phyloP scores from a whole-genome alignment of 1,140 invertebrate species.

The Metaphire vulgaris region DNA sequence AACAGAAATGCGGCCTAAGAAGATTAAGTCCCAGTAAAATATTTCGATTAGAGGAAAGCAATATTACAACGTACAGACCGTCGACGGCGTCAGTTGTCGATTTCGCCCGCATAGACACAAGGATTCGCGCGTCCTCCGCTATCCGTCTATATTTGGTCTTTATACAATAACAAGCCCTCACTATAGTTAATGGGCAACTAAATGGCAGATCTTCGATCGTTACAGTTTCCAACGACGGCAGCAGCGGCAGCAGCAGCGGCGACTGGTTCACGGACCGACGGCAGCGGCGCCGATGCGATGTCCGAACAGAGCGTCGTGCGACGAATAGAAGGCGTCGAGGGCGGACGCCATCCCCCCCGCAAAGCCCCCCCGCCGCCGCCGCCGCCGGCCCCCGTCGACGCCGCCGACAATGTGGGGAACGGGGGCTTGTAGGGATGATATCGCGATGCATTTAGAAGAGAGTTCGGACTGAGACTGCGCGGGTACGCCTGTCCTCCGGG shows the following conservation, averaged over 20 bases:
- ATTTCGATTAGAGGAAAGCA: no score
- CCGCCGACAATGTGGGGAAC: conserved; percentile 60
- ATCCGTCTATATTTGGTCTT: not conserved
- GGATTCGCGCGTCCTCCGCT: no score
- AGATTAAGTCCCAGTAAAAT: no score
- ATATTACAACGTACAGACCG: no score
- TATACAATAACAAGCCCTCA: not conserved
- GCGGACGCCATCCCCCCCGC: no score
- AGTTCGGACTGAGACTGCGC: conserved; percentile 68
- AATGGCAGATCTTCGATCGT: no score
- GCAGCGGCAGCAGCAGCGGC: not conserved
- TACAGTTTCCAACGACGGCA: not conserved
- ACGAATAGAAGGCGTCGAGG: conserved; percentile 71
- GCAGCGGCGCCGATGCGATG: conserved; percentile 79
- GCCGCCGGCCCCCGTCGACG: conserved; percentile 33
- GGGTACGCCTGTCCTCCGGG: conserved; percentile 66
- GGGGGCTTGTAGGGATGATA: conserved; percentile 74
- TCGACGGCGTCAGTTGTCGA: no score
- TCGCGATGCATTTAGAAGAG: conserved; percentile 65
- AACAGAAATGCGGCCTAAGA: no score
- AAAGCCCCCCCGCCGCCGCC: not conserved
- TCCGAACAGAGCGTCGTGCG: conserved; percentile 78
- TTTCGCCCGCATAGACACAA: no score
- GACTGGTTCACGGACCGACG: conserved; percentile 39
- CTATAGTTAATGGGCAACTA: not conserved